Conservation (phyloP, 2,113 vertebrate genomes). For the Corythaeola cristata region DNA sequence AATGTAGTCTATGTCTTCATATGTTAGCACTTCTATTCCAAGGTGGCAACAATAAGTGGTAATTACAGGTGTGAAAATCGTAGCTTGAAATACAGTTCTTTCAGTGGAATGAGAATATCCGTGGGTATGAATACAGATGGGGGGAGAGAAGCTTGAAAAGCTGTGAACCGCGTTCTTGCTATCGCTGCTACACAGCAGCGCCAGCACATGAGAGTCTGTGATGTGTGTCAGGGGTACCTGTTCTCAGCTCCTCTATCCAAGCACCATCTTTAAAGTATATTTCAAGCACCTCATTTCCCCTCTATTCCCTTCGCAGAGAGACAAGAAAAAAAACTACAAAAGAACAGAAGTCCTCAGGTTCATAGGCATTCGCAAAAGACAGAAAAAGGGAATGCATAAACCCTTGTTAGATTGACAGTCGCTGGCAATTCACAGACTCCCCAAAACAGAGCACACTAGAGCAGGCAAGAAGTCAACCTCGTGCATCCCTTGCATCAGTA, state of each 20-base stretch:
- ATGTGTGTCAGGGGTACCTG: not conserved
- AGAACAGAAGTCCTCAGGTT: not conserved
- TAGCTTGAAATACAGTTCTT: not conserved
- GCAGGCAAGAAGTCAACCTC: not conserved
- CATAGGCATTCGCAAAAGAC: not conserved
- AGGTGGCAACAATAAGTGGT: not conserved
- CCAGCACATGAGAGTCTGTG: not conserved
- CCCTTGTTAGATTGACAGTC: not conserved
- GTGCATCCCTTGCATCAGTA: not conserved
- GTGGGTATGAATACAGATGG: not conserved
- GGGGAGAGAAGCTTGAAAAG: not conserved
- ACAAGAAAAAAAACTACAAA: not conserved
- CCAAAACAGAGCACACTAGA: not conserved
- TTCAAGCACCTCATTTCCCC: not conserved
- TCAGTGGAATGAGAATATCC: not conserved
- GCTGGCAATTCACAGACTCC: not conserved
- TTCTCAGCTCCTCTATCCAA: not conserved
- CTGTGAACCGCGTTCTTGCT: not conserved
- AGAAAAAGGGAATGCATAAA: not conserved
- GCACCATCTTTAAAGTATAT: not conserved
- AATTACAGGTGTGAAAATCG: slow-evolving; percentile 23
- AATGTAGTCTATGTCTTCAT: not conserved
- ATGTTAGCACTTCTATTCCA: not conserved
- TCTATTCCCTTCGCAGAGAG: not conserved
- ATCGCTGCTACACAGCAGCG: not conserved